Evolutionary conservation across 2,888 invertebrate genomes (phyloP).

Genomic region (Lasioglossum zephyrum): DNA sequence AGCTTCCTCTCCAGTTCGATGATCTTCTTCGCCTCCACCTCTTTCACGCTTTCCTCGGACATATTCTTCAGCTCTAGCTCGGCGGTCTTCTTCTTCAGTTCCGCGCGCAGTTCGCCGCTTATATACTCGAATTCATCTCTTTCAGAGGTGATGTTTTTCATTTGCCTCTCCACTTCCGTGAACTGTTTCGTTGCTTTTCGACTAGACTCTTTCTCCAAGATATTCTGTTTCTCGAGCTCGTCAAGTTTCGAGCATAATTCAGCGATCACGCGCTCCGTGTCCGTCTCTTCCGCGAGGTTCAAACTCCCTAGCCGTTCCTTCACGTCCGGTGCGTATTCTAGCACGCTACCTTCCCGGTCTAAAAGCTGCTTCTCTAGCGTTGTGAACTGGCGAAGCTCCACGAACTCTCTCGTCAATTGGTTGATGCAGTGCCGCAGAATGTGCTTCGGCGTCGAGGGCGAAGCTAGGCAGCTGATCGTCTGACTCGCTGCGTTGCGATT

Average conservation of each 20-base stretch:
- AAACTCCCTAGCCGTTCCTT: slow-evolving; percentile 20
- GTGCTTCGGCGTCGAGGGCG: slow-evolving; percentile 79
- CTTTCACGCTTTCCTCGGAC: slow-evolving; percentile 15
- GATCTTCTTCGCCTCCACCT: slow-evolving; percentile 21
- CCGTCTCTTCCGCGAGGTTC: slow-evolving; percentile 22
- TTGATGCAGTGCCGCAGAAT: slow-evolving; percentile 83
- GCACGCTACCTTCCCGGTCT: background rate
- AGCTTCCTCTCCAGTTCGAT: slow-evolving; percentile 36
- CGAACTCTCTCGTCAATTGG: slow-evolving; percentile 85
- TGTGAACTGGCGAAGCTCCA: slow-evolving; percentile 86
- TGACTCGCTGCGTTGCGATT: slow-evolving; percentile 35
- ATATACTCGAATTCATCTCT: slow-evolving; percentile 51
- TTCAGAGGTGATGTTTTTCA: slow-evolving; percentile 40
- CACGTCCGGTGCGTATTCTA: slow-evolving; percentile 7
- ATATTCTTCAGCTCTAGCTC: slow-evolving; percentile 37
- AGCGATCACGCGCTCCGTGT: slow-evolving; percentile 18
- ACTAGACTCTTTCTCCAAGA: background rate
- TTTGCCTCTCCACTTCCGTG: slow-evolving; percentile 35
- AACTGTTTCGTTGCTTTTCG: slow-evolving; percentile 11
- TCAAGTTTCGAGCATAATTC: slow-evolving; percentile 19
- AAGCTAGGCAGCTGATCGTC: slow-evolving; percentile 42
- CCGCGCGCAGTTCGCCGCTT: slow-evolving; percentile 22
- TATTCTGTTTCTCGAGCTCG: slow-evolving; percentile 21
- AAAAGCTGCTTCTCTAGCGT: slow-evolving; percentile 86
- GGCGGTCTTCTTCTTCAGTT: slow-evolving; percentile 35